Evolutionary conservation across 2,797 vertebrate genomes (phyloP), one percentile per base, ranked within the genome.

Genomic region (Ctenopoma kingsleyae): DNA sequence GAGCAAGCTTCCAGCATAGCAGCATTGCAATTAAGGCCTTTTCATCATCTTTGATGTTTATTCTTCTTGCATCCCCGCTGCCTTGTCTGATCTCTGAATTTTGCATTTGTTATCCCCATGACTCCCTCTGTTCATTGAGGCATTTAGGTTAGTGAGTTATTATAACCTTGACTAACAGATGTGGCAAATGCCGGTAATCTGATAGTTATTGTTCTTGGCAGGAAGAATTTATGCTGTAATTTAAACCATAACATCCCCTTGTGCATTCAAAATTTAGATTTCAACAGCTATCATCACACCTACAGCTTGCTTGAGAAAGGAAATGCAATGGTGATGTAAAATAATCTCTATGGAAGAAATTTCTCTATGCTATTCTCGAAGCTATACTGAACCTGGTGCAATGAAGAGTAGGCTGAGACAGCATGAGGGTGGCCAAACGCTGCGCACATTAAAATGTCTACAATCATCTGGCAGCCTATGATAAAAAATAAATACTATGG

Each of bases 131-230:
- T 64, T 79, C 67, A 70, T 62, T 57, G 59, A 76, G 47, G 54
- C 70, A 55, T 83, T 85, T 71, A 74, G 25, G 67, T 72, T 72
- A 64, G 51, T 72, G 67, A 76, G 76, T 67, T 76, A 67, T 76
- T 76, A 62, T 52, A 85, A 80, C 69, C 81, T 74, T 78, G 74
- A 83, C 82, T 77, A 83, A 88, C 60, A 74, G 40, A 81, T 65
- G 55, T 72, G 49, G 56, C 57, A 60, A 78, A 78, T 63, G 59
- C 50, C n/a, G 10, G 67, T 53, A 78, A 83, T 71, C 30, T 46
- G 56, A 66, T 67, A 38, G 19, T 64, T 38, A 23, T 68, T 69
- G 63, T 85, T 81, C 50, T 59, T 76, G 65, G 78, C 56, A 62
- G 49, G 22, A 68, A 54, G 50, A n/a, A 53, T 71, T 66, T 63